These are phyloP conservation scores for Ceyx margarethae DNA, from an alignment of 2,113 vertebrate genomes.

Conservation along the genomic window DNA sequence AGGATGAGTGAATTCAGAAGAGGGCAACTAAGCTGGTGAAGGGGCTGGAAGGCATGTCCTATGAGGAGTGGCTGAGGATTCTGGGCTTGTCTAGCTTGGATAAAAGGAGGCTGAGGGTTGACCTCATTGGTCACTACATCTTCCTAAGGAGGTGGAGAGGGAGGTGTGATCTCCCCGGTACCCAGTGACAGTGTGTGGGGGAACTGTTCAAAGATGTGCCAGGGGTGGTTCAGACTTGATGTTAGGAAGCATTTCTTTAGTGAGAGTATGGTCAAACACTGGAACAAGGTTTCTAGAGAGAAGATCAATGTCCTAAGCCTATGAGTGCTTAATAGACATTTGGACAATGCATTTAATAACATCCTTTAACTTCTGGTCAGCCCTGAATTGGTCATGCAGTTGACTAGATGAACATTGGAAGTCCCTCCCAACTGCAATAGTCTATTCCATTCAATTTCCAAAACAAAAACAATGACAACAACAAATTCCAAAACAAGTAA, in stretches of 20 bases:
- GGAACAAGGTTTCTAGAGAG: neutral
- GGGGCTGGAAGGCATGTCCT: neutral
- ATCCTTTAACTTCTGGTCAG: neutral
- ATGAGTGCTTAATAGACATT: neutral
- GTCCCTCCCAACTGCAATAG: neutral
- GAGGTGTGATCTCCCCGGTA: neutral
- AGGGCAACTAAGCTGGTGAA: neutral
- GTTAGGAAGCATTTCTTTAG: neutral
- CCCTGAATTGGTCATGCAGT: neutral
- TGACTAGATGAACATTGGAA: neutral
- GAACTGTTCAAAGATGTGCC: neutral
- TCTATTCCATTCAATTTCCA: neutral
- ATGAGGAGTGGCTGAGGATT: neutral
- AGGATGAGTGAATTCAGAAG: neutral
- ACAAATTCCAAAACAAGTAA: neutral
- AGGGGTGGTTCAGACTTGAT: neutral
- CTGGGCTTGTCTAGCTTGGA: neutral
- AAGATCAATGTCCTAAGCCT: fast-evolving
- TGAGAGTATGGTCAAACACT: fast-evolving
- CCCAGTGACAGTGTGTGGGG: fast-evolving
- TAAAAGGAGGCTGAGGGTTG: neutral
- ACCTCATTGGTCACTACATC: neutral
- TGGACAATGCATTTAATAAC: neutral
- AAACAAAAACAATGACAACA: neutral
- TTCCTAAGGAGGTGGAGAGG: neutral